Evolutionary conservation across 2,113 vertebrate genomes (phyloP), one percentile per base, ranked within the genome.

Genomic region (Beaufortia kweichowensis): DNA sequence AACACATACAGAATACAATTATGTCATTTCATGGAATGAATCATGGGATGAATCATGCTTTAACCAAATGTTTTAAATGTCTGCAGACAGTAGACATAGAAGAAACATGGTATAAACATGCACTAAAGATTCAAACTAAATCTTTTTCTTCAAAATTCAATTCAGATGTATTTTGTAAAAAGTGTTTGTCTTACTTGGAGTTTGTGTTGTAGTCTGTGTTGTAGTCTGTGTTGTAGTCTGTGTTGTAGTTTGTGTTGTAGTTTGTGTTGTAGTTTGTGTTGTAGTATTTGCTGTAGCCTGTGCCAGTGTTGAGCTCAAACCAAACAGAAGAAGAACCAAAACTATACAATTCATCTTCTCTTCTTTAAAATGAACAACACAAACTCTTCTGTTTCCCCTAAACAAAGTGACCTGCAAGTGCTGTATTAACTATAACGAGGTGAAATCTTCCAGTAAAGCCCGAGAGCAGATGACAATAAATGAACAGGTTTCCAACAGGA

Each of bases 261-360:
- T 17, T 46, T 39, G 26, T 17, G 57, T 60, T 19, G 26, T 61
- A 19, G 59, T 29, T 8, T 14, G 8, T 63, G n/a, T n/a, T 63
- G n/a, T 12, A 0, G 59, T 17, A 6, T 2, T 28, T 29, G n/a
- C 19, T 84, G 79, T 4, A 65, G 82, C 59, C 76, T 88, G 79
- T 0, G 82, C 85, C 10, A 79, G 68, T 56, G 83, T 85, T 3
- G 70, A 75, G 33, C 71, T 76, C 79, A 88, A 79, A n/a, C 81
- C 79, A 61, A 87, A 68, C 46, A 87, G 8, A 9, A 93, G 63
- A 11, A 92, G 73, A 0, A 89, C 31, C 67, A 75, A 76, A 5
- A 85, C 56, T 57, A 84, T 3, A 8, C 73, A 83, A 73, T 80
- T 79, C 89, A 89, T 90, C 2, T 72, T 86, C 4, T 23, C 71